phyloP scores from a whole-genome alignment of 2,888 invertebrate genomes.

The Isotomurus palustris region DNA sequence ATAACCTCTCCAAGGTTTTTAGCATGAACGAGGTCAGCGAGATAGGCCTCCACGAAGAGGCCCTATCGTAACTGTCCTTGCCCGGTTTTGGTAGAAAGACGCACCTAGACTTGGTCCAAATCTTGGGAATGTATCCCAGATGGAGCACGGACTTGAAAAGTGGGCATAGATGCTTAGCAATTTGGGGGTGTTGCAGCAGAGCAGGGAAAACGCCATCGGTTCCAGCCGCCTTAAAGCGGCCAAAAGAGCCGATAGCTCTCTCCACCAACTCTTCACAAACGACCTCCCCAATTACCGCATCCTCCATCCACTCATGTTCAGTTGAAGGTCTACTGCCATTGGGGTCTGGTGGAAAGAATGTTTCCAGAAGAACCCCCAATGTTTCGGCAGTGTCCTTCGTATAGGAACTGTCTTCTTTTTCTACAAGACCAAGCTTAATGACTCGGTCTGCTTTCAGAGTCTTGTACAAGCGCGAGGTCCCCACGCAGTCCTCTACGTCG shows the following conservation, averaged over 20 bases:
- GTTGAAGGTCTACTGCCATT: background rate
- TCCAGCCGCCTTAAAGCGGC: slow-evolving; percentile 22
- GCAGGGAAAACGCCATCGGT: slow-evolving; percentile 21
- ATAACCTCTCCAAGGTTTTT: slow-evolving; percentile 20
- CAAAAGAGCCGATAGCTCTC: slow-evolving; percentile 5
- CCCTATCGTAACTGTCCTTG: slow-evolving; percentile 14
- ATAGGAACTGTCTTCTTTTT: slow-evolving; percentile 1
- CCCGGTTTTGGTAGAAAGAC: slow-evolving; percentile 32
- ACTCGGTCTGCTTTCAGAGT: background rate
- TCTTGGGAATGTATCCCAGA: background rate
- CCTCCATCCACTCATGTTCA: background rate
- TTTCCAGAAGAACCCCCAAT: slow-evolving; percentile 2
- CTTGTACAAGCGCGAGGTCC: slow-evolving; percentile 8
- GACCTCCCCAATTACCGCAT: background rate
- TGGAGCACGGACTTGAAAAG: background rate
- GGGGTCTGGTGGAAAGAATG: slow-evolving; percentile 13
- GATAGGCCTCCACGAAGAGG: slow-evolving; percentile 17
- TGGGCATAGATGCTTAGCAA: background rate
- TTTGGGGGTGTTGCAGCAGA: slow-evolving; percentile 6
- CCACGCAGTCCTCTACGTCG: background rate
- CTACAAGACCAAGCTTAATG: slow-evolving; percentile 4
- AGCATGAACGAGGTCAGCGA: slow-evolving; percentile 23
- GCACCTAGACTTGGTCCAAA: slow-evolving; percentile 4
- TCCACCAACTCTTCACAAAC: background rate
- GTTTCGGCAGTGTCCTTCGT: slow-evolving; percentile 4